Percentiles rank a stretch among this genome's conserved stretches.
These are phyloP conservation scores for Spinibarbus caldwelli DNA, from an alignment of 2,797 vertebrate species.

Conservation along the genomic window DNA sequence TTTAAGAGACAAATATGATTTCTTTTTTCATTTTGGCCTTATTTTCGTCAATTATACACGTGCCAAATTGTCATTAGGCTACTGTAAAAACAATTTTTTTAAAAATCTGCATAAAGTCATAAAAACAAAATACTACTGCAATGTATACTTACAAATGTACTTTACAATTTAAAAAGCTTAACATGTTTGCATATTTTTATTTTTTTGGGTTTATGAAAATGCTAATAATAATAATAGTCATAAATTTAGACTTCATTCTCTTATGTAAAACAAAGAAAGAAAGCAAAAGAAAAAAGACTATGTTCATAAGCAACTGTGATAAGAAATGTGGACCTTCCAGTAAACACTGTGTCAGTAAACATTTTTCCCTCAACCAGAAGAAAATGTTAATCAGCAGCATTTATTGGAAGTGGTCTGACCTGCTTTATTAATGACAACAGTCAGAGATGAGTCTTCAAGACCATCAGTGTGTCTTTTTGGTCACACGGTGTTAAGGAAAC, in stretches of 20 bases:
- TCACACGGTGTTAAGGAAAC: background rate
- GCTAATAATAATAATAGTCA: background rate
- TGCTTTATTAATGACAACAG: background rate
- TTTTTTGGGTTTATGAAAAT: no score
- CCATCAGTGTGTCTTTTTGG: background rate
- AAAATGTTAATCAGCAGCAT: background rate
- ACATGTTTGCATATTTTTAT: no score
- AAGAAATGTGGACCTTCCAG: background rate
- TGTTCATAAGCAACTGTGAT: background rate
- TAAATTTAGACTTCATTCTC: background rate
- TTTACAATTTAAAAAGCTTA: no score
- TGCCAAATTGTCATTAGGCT: background rate
- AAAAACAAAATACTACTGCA: no score
- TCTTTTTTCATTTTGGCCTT: background rate
- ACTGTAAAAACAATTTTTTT: background rate
- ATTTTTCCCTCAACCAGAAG: background rate
- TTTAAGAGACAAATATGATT: background rate
- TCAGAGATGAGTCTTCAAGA: constrained; percentile 13
- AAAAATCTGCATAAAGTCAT: no score
- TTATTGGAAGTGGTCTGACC: constrained; percentile 23
- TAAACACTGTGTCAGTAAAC: background rate
- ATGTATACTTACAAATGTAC: no score
- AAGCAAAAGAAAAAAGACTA: no score
- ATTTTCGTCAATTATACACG: background rate
- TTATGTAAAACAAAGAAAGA: background rate